A percentile compares a stretch with the other conserved stretches of the same genome.
Conservation (phyloP, 1,140 invertebrate species). For the Ptiloglossa arizonensis region DNA sequence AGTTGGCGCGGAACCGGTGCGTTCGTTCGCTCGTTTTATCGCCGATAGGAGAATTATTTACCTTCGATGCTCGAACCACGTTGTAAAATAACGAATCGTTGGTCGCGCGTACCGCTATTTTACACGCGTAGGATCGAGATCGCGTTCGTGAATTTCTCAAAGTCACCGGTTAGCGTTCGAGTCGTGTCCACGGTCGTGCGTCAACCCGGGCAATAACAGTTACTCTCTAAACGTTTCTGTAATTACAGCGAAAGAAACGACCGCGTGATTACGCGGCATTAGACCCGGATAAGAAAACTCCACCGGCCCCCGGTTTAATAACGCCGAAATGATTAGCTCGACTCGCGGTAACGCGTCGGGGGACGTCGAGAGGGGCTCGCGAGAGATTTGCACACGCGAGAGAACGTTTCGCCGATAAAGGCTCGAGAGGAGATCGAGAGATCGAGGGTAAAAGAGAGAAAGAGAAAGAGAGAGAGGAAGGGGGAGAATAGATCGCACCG, state of each 20-base stretch:
- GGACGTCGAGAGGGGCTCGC: not conserved
- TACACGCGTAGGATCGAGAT: too few relatives aligned
- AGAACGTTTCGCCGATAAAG: conserved; percentile 20
- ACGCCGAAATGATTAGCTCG: conserved; percentile 11
- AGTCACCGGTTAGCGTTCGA: conserved; percentile 13
- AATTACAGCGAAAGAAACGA: conserved; percentile 1
- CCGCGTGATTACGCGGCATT: conserved; percentile 27
- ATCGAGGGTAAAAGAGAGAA: not conserved
- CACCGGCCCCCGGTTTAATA: conserved; percentile 1
- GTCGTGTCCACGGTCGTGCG: not conserved
- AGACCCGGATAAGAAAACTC: not conserved
- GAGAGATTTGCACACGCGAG: conserved; percentile 25
- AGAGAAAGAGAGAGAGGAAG: not conserved
- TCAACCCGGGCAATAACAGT: not conserved
- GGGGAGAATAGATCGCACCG: conserved; percentile 23
- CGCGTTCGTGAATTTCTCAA: not conserved
- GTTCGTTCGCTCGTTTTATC: not conserved
- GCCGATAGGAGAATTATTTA: not conserved
- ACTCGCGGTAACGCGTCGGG: too few relatives aligned
- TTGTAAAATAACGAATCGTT: too few relatives aligned
- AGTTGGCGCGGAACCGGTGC: too few relatives aligned
- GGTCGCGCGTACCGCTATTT: too few relatives aligned
- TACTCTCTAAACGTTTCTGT: conserved; percentile 25
- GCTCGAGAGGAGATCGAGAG: conserved; percentile 1
- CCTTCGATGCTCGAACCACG: not conserved